Percentiles rank a stretch among this genome's conserved stretches.
Evolutionary conservation across 30 jellyfish, hydroid and myxozoan genomes (phyloP).

Genomic region (Morbakka virulenta): DNA sequence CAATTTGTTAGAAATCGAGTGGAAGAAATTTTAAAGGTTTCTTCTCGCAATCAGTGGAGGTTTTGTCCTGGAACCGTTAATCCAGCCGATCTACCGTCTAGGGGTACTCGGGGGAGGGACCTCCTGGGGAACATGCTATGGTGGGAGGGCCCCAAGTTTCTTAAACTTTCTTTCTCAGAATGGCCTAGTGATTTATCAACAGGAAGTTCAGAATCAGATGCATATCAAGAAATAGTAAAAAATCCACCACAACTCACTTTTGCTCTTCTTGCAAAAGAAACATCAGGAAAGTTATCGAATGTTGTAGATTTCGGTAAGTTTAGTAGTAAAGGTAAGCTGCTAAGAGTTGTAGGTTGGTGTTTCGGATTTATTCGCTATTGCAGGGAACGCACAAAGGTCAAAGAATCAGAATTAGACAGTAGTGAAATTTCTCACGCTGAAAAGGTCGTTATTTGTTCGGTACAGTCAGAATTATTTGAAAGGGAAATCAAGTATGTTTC

Average conservation of each 20-base stretch:
- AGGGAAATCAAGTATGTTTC: not conserved
- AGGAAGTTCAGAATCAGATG: conserved; percentile 1
- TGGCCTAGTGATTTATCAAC: not conserved
- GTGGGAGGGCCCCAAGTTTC: conserved; percentile 18
- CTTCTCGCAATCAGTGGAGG: conserved; percentile 1
- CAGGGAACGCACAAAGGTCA: not conserved
- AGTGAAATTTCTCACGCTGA: not conserved
- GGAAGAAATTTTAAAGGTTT: not conserved
- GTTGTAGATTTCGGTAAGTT: not conserved
- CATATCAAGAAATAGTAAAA: not conserved
- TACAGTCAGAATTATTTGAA: conserved; percentile 1
- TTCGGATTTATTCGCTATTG: not conserved
- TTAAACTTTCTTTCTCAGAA: not conserved
- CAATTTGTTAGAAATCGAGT: conserved; percentile 23
- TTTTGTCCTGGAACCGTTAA: conserved; percentile 5
- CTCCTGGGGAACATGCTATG: conserved; percentile 1
- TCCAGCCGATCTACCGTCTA: conserved; percentile 12
- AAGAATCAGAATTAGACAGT: not conserved
- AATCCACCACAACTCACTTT: not conserved
- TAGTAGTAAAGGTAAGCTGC: not conserved
- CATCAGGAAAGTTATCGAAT: not conserved
- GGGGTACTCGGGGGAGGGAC: conserved; percentile 3
- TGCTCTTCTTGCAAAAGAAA: not conserved
- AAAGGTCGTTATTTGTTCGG: not conserved
- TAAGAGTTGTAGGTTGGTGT: not conserved